These are phyloP conservation scores for Caenorhabditis japonica DNA, from an alignment of 2,888 invertebrate species.

Conservation along the genomic window DNA sequence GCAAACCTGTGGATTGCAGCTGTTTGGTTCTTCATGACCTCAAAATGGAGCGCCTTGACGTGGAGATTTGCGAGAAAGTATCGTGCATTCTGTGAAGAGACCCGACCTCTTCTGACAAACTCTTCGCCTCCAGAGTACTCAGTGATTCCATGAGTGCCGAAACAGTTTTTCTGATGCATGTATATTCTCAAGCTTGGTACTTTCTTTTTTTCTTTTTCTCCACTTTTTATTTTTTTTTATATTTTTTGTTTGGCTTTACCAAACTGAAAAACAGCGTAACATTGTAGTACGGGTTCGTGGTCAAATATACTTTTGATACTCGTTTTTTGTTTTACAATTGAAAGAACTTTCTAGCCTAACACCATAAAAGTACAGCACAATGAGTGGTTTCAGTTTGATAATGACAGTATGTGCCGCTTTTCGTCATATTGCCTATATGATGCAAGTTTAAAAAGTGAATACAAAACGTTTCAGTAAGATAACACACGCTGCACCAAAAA, in stretches of 20 bases:
- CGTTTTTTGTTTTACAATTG: background rate
- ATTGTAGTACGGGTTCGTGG: constrained; percentile 34
- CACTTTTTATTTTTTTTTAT: background rate
- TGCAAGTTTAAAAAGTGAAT: constrained; percentile 35
- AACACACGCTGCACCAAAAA: constrained; percentile 19
- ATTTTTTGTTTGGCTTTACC: constrained; percentile 19
- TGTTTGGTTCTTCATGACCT: constrained; percentile 75
- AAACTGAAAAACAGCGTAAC: constrained; percentile 25
- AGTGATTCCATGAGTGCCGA: constrained; percentile 15
- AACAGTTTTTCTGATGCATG: constrained; percentile 22
- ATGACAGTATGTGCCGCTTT: constrained; percentile 8
- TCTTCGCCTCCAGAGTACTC: constrained; percentile 45
- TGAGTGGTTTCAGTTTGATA: constrained; percentile 13
- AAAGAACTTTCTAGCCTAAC: background rate
- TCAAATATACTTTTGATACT: constrained; percentile 27
- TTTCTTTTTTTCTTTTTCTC: constrained; percentile 12
- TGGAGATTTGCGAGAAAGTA: constrained; percentile 54
- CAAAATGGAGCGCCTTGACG: constrained; percentile 60
- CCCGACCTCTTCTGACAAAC: constrained; percentile 39
- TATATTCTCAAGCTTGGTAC: constrained; percentile 36
- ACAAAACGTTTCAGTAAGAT: constrained; percentile 19
- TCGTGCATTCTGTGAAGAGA: constrained; percentile 35
- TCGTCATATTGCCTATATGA: constrained; percentile 42
- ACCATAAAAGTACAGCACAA: constrained; percentile 1
- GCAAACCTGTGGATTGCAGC: constrained; percentile 74